These are phyloP conservation scores for Cryptoprocta ferox DNA, from an alignment of 2,797 vertebrate species.

Conservation along the genomic window DNA sequence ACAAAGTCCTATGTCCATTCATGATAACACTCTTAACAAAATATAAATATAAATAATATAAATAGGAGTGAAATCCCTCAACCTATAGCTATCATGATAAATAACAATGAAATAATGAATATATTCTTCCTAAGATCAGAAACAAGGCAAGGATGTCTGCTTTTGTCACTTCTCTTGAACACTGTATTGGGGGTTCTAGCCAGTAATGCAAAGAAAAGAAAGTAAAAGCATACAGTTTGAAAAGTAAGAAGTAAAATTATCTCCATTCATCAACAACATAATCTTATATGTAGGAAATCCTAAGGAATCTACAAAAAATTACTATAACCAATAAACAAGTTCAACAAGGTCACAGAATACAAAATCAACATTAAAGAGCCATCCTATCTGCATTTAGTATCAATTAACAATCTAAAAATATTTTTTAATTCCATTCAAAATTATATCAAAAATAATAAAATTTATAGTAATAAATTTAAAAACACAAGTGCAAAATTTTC, in stretches of 20 bases:
- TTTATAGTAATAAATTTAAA: background rate
- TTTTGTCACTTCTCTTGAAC: background rate
- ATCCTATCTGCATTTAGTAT: background rate
- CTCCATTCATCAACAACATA: background rate
- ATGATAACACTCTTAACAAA: background rate
- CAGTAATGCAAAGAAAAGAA: conserved; percentile 2
- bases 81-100: background rate
- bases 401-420: background rate
- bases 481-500: background rate
- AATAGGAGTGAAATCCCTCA: background rate
- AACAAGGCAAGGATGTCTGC: background rate
- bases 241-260: conserved; percentile 22
- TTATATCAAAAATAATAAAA: conserved; percentile 1
- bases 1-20: background rate
- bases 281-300: background rate
- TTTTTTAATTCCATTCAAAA: background rate
- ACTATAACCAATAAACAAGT: background rate
- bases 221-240: background rate
- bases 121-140: background rate
- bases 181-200: background rate
- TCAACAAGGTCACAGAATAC: background rate
- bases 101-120: background rate
- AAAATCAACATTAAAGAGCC: background rate
- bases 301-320: conserved; percentile 2
- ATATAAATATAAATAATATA: background rate